These are phyloP conservation scores for Sparidentex hasta DNA, from an alignment of 2,797 vertebrate genomes.

Conservation along the genomic window DNA sequence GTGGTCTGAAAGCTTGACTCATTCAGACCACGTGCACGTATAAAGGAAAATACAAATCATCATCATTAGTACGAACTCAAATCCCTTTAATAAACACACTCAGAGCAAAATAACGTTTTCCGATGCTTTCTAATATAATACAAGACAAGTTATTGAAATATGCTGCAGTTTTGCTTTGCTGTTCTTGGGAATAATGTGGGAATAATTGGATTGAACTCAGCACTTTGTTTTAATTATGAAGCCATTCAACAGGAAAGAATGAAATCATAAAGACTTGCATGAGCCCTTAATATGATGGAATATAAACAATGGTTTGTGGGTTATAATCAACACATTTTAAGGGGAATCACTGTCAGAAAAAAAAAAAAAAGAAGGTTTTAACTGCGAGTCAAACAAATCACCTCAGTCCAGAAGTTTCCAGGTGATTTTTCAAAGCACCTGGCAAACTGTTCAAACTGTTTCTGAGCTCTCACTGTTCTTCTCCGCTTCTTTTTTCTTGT, in stretches of 20 bases:
- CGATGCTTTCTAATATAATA: neutral
- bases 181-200: too few relatives aligned
- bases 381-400: neutral
- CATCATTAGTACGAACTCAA: neutral
- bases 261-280: neutral
- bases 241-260: neutral
- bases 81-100: neutral
- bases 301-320: neutral
- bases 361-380: neutral
- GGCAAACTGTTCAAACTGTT: neutral
- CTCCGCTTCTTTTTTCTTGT: slow-evolving; percentile 8
- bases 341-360: neutral
- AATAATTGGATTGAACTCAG: too few relatives aligned
- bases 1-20: neutral
- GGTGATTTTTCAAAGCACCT: neutral
- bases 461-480: neutral
- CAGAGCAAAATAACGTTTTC: neutral
- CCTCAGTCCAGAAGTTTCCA: neutral
- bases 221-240: neutral
- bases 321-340: neutral
- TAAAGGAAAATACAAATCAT: neutral
- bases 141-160: neutral
- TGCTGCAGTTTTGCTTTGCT: too few relatives aligned
- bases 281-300: neutral
- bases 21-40: neutral